phyloP scores from a whole-genome alignment of 2,888 invertebrate genomes.

The Cactoblastis cactorum region DNA sequence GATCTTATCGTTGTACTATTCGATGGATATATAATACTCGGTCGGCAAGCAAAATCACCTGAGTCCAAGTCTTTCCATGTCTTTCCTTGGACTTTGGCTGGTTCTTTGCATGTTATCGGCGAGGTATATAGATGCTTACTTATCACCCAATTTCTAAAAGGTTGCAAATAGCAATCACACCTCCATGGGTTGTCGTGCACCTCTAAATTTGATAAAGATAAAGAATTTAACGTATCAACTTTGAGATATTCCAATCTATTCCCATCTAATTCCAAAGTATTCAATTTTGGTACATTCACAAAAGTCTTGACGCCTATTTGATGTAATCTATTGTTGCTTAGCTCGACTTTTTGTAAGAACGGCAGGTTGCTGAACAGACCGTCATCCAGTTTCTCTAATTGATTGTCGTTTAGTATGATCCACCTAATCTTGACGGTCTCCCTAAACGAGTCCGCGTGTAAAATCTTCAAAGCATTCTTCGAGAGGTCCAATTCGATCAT shows the following conservation, averaged over 20 bases:
- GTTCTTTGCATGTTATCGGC: conserved; percentile 86
- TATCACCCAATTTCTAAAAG: conserved; percentile 88
- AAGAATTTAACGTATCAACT: conserved; percentile 81
- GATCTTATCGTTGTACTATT: conserved; percentile 80
- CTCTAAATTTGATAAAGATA: conserved; percentile 86
- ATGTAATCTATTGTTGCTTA: conserved; percentile 87
- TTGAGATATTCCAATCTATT: conserved; percentile 86
- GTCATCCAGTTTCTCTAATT: conserved; percentile 84
- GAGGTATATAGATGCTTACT: conserved; percentile 86
- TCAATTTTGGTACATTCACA: conserved; percentile 82
- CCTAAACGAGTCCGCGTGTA: conserved; percentile 85
- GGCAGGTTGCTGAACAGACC: conserved; percentile 87
- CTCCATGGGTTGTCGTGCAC: conserved; percentile 92
- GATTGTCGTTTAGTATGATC: conserved; percentile 86
- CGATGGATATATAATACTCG: conserved; percentile 84
- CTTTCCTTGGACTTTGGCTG: conserved; percentile 82
- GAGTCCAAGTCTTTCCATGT: conserved; percentile 85
- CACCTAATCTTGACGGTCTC: conserved; percentile 85
- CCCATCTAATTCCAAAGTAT: conserved; percentile 83
- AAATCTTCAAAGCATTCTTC: conserved; percentile 82
- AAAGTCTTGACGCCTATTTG: conserved; percentile 86
- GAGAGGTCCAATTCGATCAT: conserved; percentile 91
- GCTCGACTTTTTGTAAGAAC: conserved; percentile 86
- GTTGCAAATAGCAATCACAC: conserved; percentile 91
- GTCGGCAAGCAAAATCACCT: conserved; percentile 90